These are phyloP conservation scores for Drosophila aldrichi DNA, from an alignment of 2,888 invertebrate species.

Conservation along the genomic window DNA sequence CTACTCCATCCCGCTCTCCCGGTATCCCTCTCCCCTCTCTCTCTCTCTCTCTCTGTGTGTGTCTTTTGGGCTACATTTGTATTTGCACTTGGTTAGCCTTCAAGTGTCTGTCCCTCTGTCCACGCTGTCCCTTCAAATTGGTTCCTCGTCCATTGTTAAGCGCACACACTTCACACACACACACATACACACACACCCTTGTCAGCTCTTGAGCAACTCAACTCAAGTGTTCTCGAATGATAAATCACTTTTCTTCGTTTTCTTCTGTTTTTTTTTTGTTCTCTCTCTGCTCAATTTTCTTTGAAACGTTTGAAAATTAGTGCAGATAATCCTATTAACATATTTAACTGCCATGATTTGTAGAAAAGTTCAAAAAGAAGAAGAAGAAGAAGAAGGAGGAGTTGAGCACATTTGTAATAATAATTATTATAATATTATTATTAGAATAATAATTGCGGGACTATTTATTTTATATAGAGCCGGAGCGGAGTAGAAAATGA, in stretches of 20 bases:
- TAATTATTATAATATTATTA: neutral
- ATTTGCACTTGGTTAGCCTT: slow-evolving; percentile 22
- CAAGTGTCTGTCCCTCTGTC: slow-evolving; percentile 8
- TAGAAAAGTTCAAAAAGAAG: neutral
- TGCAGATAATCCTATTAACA: slow-evolving; percentile 74
- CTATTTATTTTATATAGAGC: neutral
- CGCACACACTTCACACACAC: slow-evolving; percentile 12
- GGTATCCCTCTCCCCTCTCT: neutral
- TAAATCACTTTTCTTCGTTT: slow-evolving; percentile 67
- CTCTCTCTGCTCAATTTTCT: slow-evolving; percentile 16
- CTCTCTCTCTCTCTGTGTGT: neutral
- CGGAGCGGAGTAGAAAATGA: neutral
- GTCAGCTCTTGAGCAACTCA: slow-evolving; percentile 55
- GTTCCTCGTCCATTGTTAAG: slow-evolving; percentile 13
- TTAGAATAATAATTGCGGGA: neutral
- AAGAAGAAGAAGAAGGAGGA: no score
- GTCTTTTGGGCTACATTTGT: slow-evolving; percentile 1
- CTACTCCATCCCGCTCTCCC: neutral
- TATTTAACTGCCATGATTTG: slow-evolving; percentile 28
- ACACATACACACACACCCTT: slow-evolving; percentile 27
- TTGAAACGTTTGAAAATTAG: slow-evolving; percentile 52
- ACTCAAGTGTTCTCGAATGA: slow-evolving; percentile 67
- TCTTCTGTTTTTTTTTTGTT: neutral
- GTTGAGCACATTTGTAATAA: neutral
- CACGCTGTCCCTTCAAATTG: slow-evolving; percentile 16